Conservation (phyloP, 2,113 vertebrate genomes). For the Poeciliopsis prolifica region DNA sequence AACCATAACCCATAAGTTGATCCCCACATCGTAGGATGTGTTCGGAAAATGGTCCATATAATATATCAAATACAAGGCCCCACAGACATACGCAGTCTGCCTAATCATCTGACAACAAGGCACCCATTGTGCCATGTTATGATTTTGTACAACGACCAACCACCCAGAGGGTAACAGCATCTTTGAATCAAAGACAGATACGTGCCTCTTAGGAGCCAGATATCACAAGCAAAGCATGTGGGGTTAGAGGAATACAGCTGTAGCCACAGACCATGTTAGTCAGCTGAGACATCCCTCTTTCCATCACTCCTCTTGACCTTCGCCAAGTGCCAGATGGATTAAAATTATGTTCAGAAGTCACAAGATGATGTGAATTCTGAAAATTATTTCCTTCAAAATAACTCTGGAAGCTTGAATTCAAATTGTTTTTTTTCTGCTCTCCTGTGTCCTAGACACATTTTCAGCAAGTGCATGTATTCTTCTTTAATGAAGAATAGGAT, state of each 20-base stretch:
- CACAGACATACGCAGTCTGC: slow-evolving; percentile 32
- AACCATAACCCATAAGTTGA: too few relatives aligned
- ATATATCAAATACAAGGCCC: not conserved
- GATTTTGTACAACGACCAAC: slow-evolving; percentile 65
- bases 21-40: too few relatives aligned
- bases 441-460: too few relatives aligned
- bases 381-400: slow-evolving; percentile 18
- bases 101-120: slow-evolving; percentile 75
- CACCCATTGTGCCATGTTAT: slow-evolving; percentile 69
- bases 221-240: slow-evolving; percentile 71
- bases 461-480: too few relatives aligned
- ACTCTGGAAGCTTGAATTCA: not conserved
- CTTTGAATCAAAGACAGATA: slow-evolving; percentile 64
- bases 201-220: slow-evolving; percentile 54
- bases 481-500: too few relatives aligned
- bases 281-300: slow-evolving; percentile 51
- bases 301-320: slow-evolving; percentile 31
- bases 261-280: slow-evolving; percentile 50
- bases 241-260: slow-evolving; percentile 58
- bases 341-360: slow-evolving; percentile 32
- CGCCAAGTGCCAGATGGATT: slow-evolving; percentile 32
- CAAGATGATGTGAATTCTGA: slow-evolving; percentile 14
- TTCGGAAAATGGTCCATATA: too few relatives aligned
- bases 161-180: slow-evolving; percentile 61
- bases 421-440: not conserved